Conservation (phyloP, 2,888 invertebrate genomes). For the Pyralis farinalis region DNA sequence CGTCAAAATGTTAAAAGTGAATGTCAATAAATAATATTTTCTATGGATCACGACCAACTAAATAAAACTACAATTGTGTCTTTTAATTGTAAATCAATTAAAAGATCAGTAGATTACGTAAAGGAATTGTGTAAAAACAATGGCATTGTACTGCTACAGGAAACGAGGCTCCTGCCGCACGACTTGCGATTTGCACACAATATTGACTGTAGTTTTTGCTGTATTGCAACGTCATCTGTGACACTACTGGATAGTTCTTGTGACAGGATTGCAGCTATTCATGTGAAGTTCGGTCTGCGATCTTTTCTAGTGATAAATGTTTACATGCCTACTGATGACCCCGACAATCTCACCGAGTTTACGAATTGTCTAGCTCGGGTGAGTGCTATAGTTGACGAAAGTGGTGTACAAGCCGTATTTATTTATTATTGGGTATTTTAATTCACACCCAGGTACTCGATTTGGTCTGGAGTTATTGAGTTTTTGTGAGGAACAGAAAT, state of each 20-base stretch:
- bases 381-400: constrained; percentile 8
- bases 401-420: constrained; percentile 2
- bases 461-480: background rate
- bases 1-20: background rate
- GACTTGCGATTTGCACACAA: background rate
- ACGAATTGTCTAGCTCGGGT: background rate
- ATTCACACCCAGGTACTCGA: constrained; percentile 4
- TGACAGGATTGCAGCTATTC: background rate
- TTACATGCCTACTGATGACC: background rate
- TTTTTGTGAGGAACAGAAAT: background rate
- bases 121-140: background rate
- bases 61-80: background rate
- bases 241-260: background rate
- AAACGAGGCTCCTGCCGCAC: background rate
- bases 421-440: constrained; percentile 4
- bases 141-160: background rate
- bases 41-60: too few relatives aligned
- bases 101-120: background rate
- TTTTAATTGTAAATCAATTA: background rate
- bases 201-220: background rate
- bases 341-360: background rate
- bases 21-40: too few relatives aligned
- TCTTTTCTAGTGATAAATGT: background rate
- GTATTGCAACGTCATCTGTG: background rate
- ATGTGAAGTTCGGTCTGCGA: background rate